phyloP scores from a whole-genome alignment of 2,888 invertebrate species.

The Cheilosia urbana region DNA sequence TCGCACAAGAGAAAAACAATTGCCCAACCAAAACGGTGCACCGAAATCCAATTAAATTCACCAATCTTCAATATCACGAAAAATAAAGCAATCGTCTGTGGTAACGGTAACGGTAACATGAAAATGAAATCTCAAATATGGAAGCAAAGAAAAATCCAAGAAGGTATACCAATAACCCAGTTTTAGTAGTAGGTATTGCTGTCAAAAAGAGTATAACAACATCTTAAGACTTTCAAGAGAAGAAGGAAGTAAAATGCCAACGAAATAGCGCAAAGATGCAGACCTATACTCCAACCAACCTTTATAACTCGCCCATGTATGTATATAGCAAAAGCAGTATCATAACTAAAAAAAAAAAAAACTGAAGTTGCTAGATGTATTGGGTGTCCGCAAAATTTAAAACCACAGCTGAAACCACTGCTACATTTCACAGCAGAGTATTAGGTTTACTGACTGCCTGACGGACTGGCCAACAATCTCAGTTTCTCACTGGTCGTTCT shows the following conservation, averaged over 20 bases:
- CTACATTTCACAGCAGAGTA: constrained; percentile 20
- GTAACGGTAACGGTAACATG: constrained; percentile 16
- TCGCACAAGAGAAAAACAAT: background rate
- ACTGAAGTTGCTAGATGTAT: constrained; percentile 29
- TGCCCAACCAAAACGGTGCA: constrained; percentile 26
- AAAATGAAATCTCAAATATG: constrained; percentile 16
- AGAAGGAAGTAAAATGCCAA: constrained; percentile 17
- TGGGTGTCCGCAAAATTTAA: constrained; percentile 33
- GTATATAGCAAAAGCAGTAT: constrained; percentile 32
- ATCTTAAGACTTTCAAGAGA: constrained; percentile 11
- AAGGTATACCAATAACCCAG: constrained; percentile 47
- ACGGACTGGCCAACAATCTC: constrained; percentile 29
- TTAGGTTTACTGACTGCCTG: constrained; percentile 15
- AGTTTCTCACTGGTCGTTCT: constrained; percentile 42
- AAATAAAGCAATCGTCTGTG: constrained; percentile 38
- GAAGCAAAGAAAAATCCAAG: constrained; percentile 7
- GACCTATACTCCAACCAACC: constrained; percentile 6
- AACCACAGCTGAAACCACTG: constrained; percentile 21
- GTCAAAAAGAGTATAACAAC: constrained; percentile 14
- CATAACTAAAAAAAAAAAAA: constrained; percentile 44
- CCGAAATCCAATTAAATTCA: constrained; percentile 37
- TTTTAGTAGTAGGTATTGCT: constrained; percentile 13
- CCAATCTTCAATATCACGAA: constrained; percentile 47
- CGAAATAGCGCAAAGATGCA: constrained; percentile 3
- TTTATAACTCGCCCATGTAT: too few species aligned